Evolutionary conservation across 2,888 invertebrate species (phyloP).

Genomic region (Andrena minutula): DNA sequence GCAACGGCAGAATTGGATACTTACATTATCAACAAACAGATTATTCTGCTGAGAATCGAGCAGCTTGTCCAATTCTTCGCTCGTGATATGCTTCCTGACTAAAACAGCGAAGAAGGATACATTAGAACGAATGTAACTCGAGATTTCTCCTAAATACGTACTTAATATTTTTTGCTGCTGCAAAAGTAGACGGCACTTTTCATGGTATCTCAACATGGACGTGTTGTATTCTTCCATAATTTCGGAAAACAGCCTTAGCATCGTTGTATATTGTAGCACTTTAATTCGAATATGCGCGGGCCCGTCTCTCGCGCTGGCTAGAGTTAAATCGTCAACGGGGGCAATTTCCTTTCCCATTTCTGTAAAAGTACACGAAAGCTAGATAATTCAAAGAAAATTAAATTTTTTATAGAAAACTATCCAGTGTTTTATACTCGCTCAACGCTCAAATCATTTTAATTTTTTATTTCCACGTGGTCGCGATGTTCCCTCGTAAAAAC

Average conservation of each 20-base stretch:
- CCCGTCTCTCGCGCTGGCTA: constrained; percentile 73
- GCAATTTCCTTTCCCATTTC: constrained; percentile 78
- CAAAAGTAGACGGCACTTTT: constrained; percentile 86
- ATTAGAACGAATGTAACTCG: constrained; percentile 12
- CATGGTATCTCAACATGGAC: constrained; percentile 86
- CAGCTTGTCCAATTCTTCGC: constrained; percentile 84
- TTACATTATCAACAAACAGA: constrained; percentile 86
- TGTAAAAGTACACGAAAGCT: constrained; percentile 56
- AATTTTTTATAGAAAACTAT: not conserved
- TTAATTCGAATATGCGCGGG: constrained; percentile 85
- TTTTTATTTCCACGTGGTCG: constrained; percentile 8
- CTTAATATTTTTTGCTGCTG: constrained; percentile 87
- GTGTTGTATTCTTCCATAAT: constrained; percentile 86
- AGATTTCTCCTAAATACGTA: constrained; percentile 76
- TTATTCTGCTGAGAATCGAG: constrained; percentile 84
- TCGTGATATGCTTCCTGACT: constrained; percentile 80
- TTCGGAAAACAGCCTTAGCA: constrained; percentile 85
- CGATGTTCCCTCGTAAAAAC: not conserved
- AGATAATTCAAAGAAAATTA: not conserved
- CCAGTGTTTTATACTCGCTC: not conserved
- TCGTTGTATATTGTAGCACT: constrained; percentile 85
- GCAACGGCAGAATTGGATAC: constrained; percentile 61
- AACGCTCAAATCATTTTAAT: not conserved
- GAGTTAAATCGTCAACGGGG: constrained; percentile 74
- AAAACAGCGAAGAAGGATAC: constrained; percentile 48